Evolutionary conservation across 2,888 invertebrate species (phyloP), one percentile per base, ranked within the genome.

Genomic region (Amaurobius ferox): DNA sequence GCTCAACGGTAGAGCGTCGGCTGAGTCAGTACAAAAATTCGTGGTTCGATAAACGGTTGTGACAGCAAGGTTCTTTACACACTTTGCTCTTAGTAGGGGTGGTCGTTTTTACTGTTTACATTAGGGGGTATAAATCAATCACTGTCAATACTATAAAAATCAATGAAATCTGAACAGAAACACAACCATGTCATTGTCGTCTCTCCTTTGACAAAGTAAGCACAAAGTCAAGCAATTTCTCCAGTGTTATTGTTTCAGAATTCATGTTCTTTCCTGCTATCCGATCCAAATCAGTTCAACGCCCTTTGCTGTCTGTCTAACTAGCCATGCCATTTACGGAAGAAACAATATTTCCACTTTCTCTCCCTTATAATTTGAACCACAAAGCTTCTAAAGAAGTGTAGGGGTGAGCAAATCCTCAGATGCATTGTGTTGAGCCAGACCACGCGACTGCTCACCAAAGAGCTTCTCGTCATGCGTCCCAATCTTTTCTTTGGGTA

Each of bases 341-440:
- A 55, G 55, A 1, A 55, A 55, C 35, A 35, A 35, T 35, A 35
- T 35, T 35, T 35, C 9, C 35, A 35, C 55, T 55, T 55, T 66
- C 66, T 66, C 32, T 29, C 9, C 35, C 32, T 28, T 66, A 32
- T 32, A 66, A 66, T 28, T 66, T 66, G n/a, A n/a, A n/a, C 28
- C 35, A 32, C 32, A 66, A 19, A 66, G 26, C 26, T 19, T 66
- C 32, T 6, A 72, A 72, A 26, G 79, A 72, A 72, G 40, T 29
- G 35, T 55, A 70, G 79, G 62, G 39, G 66, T 73, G 55, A 61
- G 73, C 44, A 29, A 55, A 62, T 74, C 80, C 35, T 29, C 19
- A 81, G 44, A 66, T 55, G 16, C 40, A 83, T 83, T 83, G 72
- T 83, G 64, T 55, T 6, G 55, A 55, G 77, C 71, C 62, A 66